phyloP scores from a whole-genome alignment of 2,888 invertebrate genomes.

The Campopleginae sp. region DNA sequence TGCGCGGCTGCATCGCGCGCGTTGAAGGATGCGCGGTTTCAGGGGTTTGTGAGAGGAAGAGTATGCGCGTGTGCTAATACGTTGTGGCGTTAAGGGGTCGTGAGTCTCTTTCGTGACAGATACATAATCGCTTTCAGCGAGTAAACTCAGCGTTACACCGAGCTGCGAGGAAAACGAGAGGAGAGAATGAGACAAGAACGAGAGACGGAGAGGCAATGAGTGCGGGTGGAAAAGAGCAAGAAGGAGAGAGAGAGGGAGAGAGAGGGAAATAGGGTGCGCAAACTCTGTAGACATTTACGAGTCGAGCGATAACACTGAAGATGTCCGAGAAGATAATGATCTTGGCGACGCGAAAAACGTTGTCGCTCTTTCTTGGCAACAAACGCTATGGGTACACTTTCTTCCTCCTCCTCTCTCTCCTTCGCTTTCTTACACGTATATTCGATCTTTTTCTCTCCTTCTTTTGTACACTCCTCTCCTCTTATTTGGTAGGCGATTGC shows the following conservation, averaged over 20 bases:
- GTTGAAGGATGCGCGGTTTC: constrained; percentile 4
- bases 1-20: constrained; percentile 8
- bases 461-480: constrained; percentile 31
- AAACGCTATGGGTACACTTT: constrained; percentile 50
- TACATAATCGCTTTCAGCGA: constrained; percentile 69
- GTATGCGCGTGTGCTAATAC: constrained; percentile 55
- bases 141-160: constrained; percentile 56
- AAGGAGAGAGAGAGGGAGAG: constrained; percentile 9
- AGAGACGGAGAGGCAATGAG: constrained; percentile 5
- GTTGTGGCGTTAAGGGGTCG: constrained; percentile 60
- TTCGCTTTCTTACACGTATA: constrained; percentile 18
- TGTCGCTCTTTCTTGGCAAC: constrained; percentile 70
- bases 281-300: constrained; percentile 64
- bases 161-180: constrained; percentile 4
- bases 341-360: constrained; percentile 70
- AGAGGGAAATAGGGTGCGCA: constrained; percentile 36
- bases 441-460: constrained; percentile 11
- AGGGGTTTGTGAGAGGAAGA: background rate
- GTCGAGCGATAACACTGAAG: constrained; percentile 70
- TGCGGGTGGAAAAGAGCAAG: background rate
- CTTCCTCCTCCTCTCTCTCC: constrained; percentile 12
- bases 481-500: constrained; percentile 56
- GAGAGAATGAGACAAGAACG: background rate
- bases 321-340: constrained; percentile 71
- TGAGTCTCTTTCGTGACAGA: constrained; percentile 57